Evolutionary conservation across 2,888 invertebrate genomes (phyloP).

Genomic region (Hyppa rectilinea): DNA sequence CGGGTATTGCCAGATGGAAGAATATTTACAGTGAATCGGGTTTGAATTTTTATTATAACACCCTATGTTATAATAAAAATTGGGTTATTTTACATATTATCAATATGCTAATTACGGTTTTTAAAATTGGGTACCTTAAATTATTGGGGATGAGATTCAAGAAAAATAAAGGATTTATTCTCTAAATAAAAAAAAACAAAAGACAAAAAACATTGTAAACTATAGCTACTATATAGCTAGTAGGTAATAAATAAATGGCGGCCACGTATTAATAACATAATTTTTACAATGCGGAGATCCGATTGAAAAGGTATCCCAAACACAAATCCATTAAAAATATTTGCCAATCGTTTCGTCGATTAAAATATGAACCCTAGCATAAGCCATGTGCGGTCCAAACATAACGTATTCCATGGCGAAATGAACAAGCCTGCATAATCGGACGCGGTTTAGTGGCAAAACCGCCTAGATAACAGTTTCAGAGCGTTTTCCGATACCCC

Average conservation of each 20-base stretch:
- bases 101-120: not conserved
- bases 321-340: constrained; percentile 8
- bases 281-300: not conserved
- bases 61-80: not conserved
- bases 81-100: not conserved
- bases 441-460: constrained; percentile 30
- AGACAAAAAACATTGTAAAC: too few relatives aligned
- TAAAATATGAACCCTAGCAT: constrained; percentile 24
- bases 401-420: constrained; percentile 45
- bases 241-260: not conserved
- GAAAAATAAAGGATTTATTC: not conserved
- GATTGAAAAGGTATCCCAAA: constrained; percentile 1
- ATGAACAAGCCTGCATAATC: constrained; percentile 56
- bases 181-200: too few relatives aligned
- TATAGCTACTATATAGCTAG: too few relatives aligned
- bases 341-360: not conserved
- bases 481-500: constrained; percentile 53
- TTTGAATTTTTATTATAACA: too few relatives aligned
- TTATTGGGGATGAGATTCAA: not conserved
- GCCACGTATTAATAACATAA: not conserved
- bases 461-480: constrained; percentile 51
- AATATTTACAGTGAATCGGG: constrained; percentile 12
- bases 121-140: not conserved
- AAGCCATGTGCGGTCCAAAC: constrained; percentile 3
- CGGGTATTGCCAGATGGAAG: constrained; percentile 46